Base-by-base conservation (phyloP, 2,113 vertebrate species). In the Columba janthina region DNA sequence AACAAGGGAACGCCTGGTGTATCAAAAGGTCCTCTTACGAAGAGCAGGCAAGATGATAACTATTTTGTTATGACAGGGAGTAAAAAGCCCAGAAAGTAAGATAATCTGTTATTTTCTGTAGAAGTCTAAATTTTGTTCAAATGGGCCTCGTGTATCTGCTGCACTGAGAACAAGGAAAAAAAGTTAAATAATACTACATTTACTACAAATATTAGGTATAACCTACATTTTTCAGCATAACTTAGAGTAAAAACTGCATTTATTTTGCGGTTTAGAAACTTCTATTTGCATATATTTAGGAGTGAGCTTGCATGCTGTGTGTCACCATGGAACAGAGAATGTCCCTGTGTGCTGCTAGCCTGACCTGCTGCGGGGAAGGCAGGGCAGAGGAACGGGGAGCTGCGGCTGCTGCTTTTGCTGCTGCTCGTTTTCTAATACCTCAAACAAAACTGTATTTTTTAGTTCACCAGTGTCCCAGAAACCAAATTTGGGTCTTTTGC, bases 41-140 rank as follows among this genome's bases (percentile, higher is more conserved):
- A 98, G 77, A 94, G 76, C 71, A 98, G 98, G 76, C 97, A 96
- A 4, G 98, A 98, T 73, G 98, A 99, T 61, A 97, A 98, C 76
- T 99, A 99, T 88, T 99, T 99, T 93, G 98, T 99, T 95, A 99
- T 99, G 98, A 99, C 97, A 54, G 97, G 97, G 40, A 98, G 97
- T 93, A 98, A 98, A 97, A 98, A 98, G 85, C 96, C 95, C 91
- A 98, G 97, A 81, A 98, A 98, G 86, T 98, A 95, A 97, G 66
- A 46, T 26, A 24, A 10, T 8, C n/a, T 74, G 6, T 67, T 81
- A 25, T 20, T 70, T 89, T 85, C 56, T 62, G 51, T 48, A 44
- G 18, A 66, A 90, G 40, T 75, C 34, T 84, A 44, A 6, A 1
- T 34, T 76, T 71, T 13, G 6, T 69, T 66, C 24, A 61, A 50